Conservation (phyloP, 2,797 vertebrate species). For the Alcedo quadribrachys region DNA sequence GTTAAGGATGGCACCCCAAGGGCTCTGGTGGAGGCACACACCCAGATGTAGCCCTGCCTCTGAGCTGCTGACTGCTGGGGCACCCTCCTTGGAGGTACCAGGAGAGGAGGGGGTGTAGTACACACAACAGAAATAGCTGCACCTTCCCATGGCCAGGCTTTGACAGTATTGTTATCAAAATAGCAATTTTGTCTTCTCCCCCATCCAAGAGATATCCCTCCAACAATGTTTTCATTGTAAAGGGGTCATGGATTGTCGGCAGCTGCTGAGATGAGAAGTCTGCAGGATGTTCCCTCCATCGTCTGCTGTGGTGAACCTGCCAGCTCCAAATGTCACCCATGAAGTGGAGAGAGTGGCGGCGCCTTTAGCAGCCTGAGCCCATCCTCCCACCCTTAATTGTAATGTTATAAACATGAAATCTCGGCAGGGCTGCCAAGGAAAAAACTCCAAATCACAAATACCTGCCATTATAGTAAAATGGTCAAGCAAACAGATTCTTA, state of each 20-base stretch:
- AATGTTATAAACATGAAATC: neutral
- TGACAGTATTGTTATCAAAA: neutral
- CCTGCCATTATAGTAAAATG: neutral
- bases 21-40: neutral
- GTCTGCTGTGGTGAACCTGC: fast-evolving
- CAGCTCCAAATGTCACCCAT: neutral
- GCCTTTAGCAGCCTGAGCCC: neutral
- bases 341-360: neutral
- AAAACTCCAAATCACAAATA: neutral
- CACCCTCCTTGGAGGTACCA: neutral
- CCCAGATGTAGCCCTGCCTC: neutral
- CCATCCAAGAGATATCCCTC: neutral
- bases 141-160: neutral
- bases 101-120: neutral
- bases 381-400: neutral
- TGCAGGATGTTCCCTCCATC: neutral
- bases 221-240: neutral
- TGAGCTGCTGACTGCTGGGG: fast-evolving
- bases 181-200: neutral
- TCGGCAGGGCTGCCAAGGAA: neutral
- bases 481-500: conserved; percentile 16
- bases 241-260: neutral
- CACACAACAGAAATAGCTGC: neutral
- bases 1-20: fast-evolving
- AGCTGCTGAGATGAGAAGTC: neutral